Evolutionary conservation across 1,140 invertebrate genomes (phyloP).

Genomic region (Marisa cornuarietis): DNA sequence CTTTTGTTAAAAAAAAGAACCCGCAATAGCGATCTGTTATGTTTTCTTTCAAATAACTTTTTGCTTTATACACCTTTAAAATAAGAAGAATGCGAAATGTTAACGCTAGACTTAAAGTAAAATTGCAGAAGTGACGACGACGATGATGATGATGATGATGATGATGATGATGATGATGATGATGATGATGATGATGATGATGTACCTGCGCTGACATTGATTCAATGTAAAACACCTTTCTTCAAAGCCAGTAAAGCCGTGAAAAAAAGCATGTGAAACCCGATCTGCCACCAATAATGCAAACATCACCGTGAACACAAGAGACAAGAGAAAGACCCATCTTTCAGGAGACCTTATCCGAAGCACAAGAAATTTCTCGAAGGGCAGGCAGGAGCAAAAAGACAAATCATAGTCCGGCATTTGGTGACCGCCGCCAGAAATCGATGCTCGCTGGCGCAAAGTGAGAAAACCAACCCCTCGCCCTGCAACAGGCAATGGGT

Average conservation of each 20-base stretch:
- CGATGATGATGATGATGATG: background rate
- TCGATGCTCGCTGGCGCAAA: background rate
- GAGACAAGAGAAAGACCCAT: background rate
- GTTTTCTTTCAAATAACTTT: background rate
- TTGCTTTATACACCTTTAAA: background rate
- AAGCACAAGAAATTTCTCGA: background rate
- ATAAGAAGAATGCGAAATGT: background rate
- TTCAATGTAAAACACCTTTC: background rate
- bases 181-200: background rate
- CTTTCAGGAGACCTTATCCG: background rate
- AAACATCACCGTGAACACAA: background rate
- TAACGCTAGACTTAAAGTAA: background rate
- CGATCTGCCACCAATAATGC: background rate
- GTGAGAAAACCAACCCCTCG: too few species aligned
- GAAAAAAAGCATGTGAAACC: background rate
- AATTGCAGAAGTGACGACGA: background rate
- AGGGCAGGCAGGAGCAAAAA: background rate
- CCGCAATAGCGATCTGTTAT: background rate
- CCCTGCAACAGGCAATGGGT: too few species aligned
- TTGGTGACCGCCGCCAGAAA: background rate
- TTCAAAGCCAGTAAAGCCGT: background rate
- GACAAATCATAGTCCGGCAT: background rate
- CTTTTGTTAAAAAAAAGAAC: background rate
- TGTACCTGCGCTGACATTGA: background rate
- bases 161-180: background rate